phyloP scores from a whole-genome alignment of 2,888 invertebrate genomes.

The Craniophora ligustri region DNA sequence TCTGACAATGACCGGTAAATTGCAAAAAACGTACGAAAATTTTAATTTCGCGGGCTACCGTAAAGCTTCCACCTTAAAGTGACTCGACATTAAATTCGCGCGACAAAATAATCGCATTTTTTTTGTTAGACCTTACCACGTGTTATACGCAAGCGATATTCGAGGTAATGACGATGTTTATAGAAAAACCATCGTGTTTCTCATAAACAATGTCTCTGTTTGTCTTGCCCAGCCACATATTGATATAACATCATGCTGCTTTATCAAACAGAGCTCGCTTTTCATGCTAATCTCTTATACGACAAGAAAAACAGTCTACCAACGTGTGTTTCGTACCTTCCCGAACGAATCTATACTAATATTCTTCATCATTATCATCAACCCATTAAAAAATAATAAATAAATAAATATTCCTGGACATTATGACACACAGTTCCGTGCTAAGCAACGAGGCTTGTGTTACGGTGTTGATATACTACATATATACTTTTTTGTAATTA shows the following conservation, averaged over 20 bases:
- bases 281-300: background rate
- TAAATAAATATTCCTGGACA: no score
- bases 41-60: no score
- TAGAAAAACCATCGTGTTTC: conserved; percentile 26
- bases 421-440: no score
- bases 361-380: no score
- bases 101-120: background rate
- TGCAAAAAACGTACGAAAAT: no score
- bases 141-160: conserved; percentile 23
- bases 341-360: no score
- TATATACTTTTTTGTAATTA: no score
- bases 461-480: no score
- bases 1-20: no score
- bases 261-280: conserved; percentile 6
- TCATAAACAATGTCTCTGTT: conserved; percentile 30
- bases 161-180: conserved; percentile 20
- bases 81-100: background rate
- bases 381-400: no score
- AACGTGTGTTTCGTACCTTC: no score
- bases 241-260: conserved; percentile 24
- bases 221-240: conserved; percentile 6
- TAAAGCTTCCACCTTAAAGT: background rate
- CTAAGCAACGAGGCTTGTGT: no score
- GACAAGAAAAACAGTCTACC: background rate
- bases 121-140: background rate